These are phyloP conservation scores for Mustela lutreola DNA, from an alignment of 2,113 vertebrate genomes.

Conservation along the genomic window DNA sequence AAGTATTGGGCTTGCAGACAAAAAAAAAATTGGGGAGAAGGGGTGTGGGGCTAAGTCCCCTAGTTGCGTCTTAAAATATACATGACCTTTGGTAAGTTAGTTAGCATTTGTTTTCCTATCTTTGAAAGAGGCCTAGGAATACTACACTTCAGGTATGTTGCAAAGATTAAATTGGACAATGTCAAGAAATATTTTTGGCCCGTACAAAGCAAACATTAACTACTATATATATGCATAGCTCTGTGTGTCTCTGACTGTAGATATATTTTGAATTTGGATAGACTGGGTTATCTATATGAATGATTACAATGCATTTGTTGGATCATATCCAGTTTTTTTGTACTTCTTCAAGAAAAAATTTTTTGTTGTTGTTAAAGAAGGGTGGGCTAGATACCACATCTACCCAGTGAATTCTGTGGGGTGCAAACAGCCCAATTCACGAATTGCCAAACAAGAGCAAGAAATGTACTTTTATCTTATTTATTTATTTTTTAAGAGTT, in stretches of 20 bases:
- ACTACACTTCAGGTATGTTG: background rate
- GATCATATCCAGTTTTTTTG: background rate
- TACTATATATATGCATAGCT: background rate
- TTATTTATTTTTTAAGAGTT: background rate
- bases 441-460: slow-evolving; percentile 43
- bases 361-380: background rate
- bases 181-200: slow-evolving; percentile 26
- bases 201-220: slow-evolving; percentile 8
- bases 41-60: background rate
- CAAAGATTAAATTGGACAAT: background rate
- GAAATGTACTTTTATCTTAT: background rate
- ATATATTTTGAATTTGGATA: slow-evolving; percentile 7
- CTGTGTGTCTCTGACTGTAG: background rate
- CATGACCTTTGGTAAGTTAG: slow-evolving; percentile 5
- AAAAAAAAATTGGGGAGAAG: background rate
- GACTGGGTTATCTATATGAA: background rate
- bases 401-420: background rate
- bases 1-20: background rate
- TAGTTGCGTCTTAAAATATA: background rate
- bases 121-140: background rate
- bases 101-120: background rate
- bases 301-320: background rate
- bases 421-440: background rate
- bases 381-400: background rate
- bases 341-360: background rate